Base-by-base conservation (phyloP, 2,888 invertebrate genomes). In the Limenitis camilla region DNA sequence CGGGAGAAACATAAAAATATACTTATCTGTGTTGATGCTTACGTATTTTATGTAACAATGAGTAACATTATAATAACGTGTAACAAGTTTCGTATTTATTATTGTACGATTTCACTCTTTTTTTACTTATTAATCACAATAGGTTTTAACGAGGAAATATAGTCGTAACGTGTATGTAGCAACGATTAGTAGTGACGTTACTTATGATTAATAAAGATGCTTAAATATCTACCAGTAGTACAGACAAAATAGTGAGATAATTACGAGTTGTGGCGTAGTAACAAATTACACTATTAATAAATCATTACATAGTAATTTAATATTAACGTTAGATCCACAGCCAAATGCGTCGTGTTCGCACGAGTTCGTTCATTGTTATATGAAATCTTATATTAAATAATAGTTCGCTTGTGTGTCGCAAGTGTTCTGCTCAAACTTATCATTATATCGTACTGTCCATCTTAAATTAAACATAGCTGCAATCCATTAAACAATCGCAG, bases 371-470 rank as follows among this genome's bases (percentile, higher is more conserved):
- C 47, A 32, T 51, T 33, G 44, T 44, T 40, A 32, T 35, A 31
- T n/a, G 38, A 49, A 42, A 54, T 38, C 47, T 46, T 56, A 59
- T 43, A 19, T 52, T 45, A 55, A 65, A 65, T 65, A 65, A 63
- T 61, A 69, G 60, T 69, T 62, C 71, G 61, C 60, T 62, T 71
- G 85, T 86, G 87, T 86, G 87, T 87, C 85, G 87, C 87, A 86
- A 81, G 85, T 87, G 87, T 77, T 80, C 68, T 75, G 68, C 64
- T 62, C 64, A 74, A 78, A 75, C 73, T 77, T 74, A 72, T 58
- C 74, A 69, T 69, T 78, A 78, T 81, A 86, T 85, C 86, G 86
- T 86, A 86, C 85, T 82, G 72, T 81, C 78, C 81, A 85, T 85
- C 83, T 79, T 84, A 80, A 64, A 60, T 60, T 65, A 71, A 72